Evolutionary conservation across 2,113 vertebrate genomes (phyloP), one percentile per base, ranked within the genome.

Genomic region (Cacatua alba): DNA sequence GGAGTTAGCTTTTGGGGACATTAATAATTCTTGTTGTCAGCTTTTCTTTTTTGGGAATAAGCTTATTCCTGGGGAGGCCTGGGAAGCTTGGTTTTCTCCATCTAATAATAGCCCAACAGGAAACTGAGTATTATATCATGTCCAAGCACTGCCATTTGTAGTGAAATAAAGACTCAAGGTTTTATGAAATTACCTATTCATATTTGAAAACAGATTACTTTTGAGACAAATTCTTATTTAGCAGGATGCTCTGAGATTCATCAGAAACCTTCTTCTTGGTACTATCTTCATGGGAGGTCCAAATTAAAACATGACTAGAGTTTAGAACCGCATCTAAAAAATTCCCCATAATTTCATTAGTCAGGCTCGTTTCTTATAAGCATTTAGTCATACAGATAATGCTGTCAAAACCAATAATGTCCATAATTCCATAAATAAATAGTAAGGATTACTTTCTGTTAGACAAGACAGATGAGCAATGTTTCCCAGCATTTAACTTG

Each of bases 1-100:
- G 82, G 63, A 94, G 48, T 72, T 86, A 53, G 44, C n/a, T 90
- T 92, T 77, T 46, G 51, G 51, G 46, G 17, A 46, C 57, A 85
- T 87, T 57, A 82, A 91, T 93, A 92, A 94, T 39, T 79, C 70
- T 52, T 55, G 18, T 33, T 88, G 74, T 82, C 90, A 82, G 63
- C 14, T 95, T 87, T 80, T 72, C n/a, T 85, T 64, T 87, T 64
- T 64, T 26, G 59, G 53, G 75, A 94, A 79, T 69, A 70, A 76
- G 39, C 25, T 53, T 46, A 6, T 85, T 95, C 92, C 57, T 2
- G 0, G 44, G 74, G 78, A 70, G 33, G 82, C 70, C 78, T 91
- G 82, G 63, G 82, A 95, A 95, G 76, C 67, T 86, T 69, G 26
- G 23, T 63, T 88, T 64, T 79, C 69, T 67, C 7, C 11, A 17